These are phyloP conservation scores for Euglossa dilemma DNA, from an alignment of 1,140 invertebrate genomes.

Conservation along the genomic window DNA sequence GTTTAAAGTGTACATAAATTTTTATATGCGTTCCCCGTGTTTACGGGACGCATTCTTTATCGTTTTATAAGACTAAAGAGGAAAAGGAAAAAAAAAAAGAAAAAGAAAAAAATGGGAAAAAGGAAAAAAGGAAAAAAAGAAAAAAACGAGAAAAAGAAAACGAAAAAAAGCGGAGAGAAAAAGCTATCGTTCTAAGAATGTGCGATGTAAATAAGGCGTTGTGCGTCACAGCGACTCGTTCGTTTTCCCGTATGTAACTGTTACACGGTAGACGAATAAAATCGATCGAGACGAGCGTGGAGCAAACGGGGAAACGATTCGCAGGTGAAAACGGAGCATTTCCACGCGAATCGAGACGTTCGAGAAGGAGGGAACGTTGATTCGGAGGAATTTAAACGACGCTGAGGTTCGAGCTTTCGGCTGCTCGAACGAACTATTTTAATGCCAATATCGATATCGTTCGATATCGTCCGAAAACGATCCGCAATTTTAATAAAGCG, in stretches of 20 bases:
- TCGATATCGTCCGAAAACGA: neutral
- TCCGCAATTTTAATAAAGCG: neutral
- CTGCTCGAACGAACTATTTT: neutral
- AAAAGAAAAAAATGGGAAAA: too few relatives aligned
- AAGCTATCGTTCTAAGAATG: too few relatives aligned
- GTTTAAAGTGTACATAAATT: slow-evolving; percentile 22
- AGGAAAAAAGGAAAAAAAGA: too few relatives aligned
- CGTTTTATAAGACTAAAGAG: neutral
- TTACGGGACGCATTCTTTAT: neutral
- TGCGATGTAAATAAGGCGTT: neutral
- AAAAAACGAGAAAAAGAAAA: too few relatives aligned
- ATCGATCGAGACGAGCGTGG: too few relatives aligned
- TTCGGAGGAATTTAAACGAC: neutral
- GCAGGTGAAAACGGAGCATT: neutral
- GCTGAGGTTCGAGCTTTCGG: neutral
- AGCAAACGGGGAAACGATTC: neutral
- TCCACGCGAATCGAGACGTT: neutral
- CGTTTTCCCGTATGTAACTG: too few relatives aligned
- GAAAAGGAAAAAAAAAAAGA: too few relatives aligned
- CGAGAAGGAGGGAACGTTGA: too few relatives aligned
- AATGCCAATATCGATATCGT: neutral
- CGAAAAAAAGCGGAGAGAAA: too few relatives aligned
- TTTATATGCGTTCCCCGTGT: neutral
- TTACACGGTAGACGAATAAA: too few relatives aligned
- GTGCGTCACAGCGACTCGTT: too few relatives aligned